Percentiles rank a stretch among this genome's conserved stretches.
phyloP scores from a whole-genome alignment of 2,888 invertebrate species.

The Oxycera nigricornis region DNA sequence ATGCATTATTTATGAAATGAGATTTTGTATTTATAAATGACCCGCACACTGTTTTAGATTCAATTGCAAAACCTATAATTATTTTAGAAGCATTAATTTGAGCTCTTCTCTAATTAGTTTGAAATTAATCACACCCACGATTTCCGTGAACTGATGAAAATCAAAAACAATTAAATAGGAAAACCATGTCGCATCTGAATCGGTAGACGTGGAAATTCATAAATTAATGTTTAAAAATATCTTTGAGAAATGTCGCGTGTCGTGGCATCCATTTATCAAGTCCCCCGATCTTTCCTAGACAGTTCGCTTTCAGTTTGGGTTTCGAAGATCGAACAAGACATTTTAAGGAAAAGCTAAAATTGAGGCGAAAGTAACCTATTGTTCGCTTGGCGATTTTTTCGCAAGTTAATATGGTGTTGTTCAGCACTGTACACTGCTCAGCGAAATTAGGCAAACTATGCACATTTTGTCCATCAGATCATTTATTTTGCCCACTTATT shows the following conservation, averaged over 20 bases:
- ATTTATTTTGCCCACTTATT: neutral
- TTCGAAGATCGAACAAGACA: neutral
- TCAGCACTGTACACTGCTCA: neutral
- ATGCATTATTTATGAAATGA: neutral
- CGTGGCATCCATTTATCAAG: neutral
- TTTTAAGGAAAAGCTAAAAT: neutral
- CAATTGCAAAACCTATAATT: neutral
- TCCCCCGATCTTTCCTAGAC: neutral
- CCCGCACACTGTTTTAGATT: too few relatives aligned
- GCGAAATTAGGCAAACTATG: too few relatives aligned
- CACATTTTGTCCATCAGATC: too few relatives aligned
- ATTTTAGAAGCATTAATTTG: neutral
- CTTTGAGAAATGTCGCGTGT: slow-evolving; percentile 26
- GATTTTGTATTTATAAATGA: too few relatives aligned
- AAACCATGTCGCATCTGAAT: neutral
- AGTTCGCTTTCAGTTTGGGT: neutral
- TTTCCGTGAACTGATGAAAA: neutral
- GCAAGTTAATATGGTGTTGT: neutral
- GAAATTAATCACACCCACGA: slow-evolving; percentile 22
- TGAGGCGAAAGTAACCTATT: slow-evolving; percentile 4
- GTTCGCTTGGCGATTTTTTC: neutral
- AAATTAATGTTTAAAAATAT: slow-evolving; percentile 8
- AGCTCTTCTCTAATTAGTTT: neutral
- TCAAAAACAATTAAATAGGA: neutral
- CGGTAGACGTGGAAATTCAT: neutral